Conservation (phyloP, 2,113 vertebrate genomes). For the Carassius gibelio region DNA sequence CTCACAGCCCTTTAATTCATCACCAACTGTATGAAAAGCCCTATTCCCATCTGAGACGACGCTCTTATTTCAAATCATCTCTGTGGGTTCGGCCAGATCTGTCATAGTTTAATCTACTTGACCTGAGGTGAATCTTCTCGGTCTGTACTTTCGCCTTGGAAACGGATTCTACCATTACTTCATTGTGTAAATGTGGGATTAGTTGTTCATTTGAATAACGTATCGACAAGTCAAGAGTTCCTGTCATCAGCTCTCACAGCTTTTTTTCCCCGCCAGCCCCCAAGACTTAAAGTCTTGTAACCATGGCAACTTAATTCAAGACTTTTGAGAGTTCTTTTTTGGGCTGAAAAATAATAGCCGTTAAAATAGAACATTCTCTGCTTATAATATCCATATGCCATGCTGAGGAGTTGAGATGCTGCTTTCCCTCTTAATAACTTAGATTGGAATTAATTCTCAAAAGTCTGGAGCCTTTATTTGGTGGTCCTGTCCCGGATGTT, state of each 20-base stretch:
- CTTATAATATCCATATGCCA: conserved; percentile 21
- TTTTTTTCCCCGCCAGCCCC: conserved; percentile 3
- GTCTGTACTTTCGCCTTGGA: neutral
- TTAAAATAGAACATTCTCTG: conserved; percentile 53
- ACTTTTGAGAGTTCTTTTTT: conserved; percentile 54
- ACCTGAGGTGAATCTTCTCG: conserved; percentile 39
- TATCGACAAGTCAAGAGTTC: conserved; percentile 15
- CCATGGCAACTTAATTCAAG: conserved; percentile 66
- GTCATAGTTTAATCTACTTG: conserved; percentile 45
- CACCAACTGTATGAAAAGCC: conserved; percentile 34
- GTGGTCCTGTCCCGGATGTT: neutral
- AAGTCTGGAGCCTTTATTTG: neutral
- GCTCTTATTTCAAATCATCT: conserved; percentile 45
- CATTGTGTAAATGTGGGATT: neutral
- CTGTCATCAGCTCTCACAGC: conserved; percentile 36
- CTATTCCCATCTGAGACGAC: conserved; percentile 8
- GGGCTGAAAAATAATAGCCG: conserved; percentile 66
- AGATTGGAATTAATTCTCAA: neutral
- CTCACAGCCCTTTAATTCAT: conserved; percentile 40
- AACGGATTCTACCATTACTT: neutral
- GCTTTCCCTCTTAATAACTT: conserved; percentile 7
- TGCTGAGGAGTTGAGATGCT: neutral
- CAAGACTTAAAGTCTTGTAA: conserved; percentile 57
- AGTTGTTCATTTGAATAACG: conserved; percentile 25
- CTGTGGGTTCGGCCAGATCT: conserved; percentile 45